Evolutionary conservation across 2,888 invertebrate genomes (phyloP), one percentile per base, ranked within the genome.

Genomic region (Eilema sororculum): DNA sequence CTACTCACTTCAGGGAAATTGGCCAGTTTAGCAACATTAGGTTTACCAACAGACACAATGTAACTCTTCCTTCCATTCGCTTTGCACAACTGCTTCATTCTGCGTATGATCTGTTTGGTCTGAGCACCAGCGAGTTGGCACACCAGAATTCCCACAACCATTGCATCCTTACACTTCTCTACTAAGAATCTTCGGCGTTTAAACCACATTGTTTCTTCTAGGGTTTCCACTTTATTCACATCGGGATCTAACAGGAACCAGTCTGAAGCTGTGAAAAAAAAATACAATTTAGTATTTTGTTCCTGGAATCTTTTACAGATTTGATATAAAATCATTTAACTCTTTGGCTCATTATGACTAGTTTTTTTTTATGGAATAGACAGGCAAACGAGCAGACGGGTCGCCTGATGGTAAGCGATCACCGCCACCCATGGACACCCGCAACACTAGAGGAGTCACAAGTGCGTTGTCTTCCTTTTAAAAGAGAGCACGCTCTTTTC

Each of bases 11-110:
- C 98, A 69, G 98, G 97, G 90, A 99, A 99, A 93, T 99, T 99
- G 0, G 99, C 99, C 74, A 99, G 93, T 91, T 99, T 99, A 0
- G 98, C 97, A 16, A 98, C 97, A 94, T 98, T 99, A 4, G 99
- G 97, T 89, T 99, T 99, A 8, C 99, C 99, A 68, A 99, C 98
- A 30, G 98, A 98, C 69, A 99, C 97, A 62, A 98, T 97, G 87
- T 99, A 99, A 77, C 97, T 97, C 88, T 98, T 99, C 87, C 99
- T 99, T 0, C 97, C 97, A 69, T 97, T 97, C 2, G 95, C 90
- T 83, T 96, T 96, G 57, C 98, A 97, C 67, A 98, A 93, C 67
- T 95, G 90, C 88, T 98, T 97, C 80, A 99, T 91, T 69, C 97
- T 96, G n/a, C 96, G 95, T 13, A 99, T 97, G 12, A 98, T 96